A percentile compares a stretch with the other conserved stretches of the same genome.
Evolutionary conservation across 1,140 invertebrate genomes (phyloP).

Genomic region (Octopus sinensis): DNA sequence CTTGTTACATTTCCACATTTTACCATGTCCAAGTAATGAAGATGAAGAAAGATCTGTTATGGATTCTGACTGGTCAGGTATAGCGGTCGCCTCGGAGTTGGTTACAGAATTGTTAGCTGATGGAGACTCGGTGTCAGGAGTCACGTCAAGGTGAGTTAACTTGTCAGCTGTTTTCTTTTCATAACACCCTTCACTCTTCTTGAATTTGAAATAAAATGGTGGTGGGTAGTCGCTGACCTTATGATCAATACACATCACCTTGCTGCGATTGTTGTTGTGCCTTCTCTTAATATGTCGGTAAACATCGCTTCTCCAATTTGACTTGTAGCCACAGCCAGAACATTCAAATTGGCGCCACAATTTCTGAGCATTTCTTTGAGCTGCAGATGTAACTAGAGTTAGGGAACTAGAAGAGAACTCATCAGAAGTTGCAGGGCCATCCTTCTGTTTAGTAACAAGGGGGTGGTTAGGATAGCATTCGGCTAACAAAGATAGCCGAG

Average conservation of each 20-base stretch:
- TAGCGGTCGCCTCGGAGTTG: conserved; percentile 1
- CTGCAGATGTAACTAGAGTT: conserved; percentile 12
- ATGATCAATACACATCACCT: conserved; percentile 24
- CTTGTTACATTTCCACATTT: conserved; percentile 49
- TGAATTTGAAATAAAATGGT: conserved; percentile 1
- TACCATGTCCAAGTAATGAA: conserved; percentile 10
- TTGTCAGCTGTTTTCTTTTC: conserved; percentile 6
- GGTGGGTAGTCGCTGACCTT: background rate
- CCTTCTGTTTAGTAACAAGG: background rate
- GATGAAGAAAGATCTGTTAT: conserved; percentile 9
- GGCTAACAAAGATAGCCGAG: conserved; percentile 70
- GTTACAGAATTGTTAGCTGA: background rate
- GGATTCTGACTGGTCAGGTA: background rate
- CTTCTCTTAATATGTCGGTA: conserved; percentile 47
- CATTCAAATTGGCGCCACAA: conserved; percentile 47
- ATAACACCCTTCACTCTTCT: conserved; percentile 1
- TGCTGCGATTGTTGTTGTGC: conserved; percentile 35
- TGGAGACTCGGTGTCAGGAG: background rate
- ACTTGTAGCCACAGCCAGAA: conserved; percentile 50
- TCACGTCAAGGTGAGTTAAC: background rate
- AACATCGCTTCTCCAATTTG: conserved; percentile 53
- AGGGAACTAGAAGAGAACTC: background rate
- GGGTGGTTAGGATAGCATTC: conserved; percentile 6
- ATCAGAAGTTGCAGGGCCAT: background rate
- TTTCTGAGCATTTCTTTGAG: conserved; percentile 16